Base-by-base conservation (phyloP, 2,888 invertebrate genomes). In the Drosophila falleni region DNA sequence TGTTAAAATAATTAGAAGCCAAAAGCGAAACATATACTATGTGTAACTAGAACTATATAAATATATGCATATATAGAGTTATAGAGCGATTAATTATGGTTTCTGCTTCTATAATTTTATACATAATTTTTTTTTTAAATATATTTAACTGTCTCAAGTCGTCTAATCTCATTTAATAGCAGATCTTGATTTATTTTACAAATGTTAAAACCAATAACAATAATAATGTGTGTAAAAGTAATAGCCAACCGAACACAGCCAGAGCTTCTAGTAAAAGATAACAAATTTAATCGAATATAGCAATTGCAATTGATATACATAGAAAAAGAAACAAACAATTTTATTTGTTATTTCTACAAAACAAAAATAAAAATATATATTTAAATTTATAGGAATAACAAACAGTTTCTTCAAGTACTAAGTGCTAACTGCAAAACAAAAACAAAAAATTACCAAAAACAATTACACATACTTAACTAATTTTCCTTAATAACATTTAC, bases 201-300 rank as follows among this genome's bases (percentile, higher is more conserved):
- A 62, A 54, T 71, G 26, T 61, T 61, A 1, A 51, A 55, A n/a
- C 42, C 13, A 31, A 42, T 16, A 31, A 55, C 19, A 41, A n/a
- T 60, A 42, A 56, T 56, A 46, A 56, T 13, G 53, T 42, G 41
- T 53, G 55, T 50, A 59, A 61, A 61, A 26, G 23, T 58, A 68
- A 63, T 79, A 81, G 79, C 82, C 79, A 79, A 82, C 68, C 82
- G 55, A 71, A 63, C 80, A 81, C 79, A 79, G 82, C 80, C 83
- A 80, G 80, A 80, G 80, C 80, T 80, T 80, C 60, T 74, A 81
- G 71, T 71, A 53, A 68, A 53, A 51, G 31, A 71, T 39, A 64
- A 66, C 31, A 65, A 66, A 61, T 44, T 47, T 59, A 60, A 59
- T 49, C 59, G 10, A 58, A 56, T 44, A 59, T 44, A 78, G 64